Evolutionary conservation across 2,797 vertebrate genomes (phyloP).

Genomic region (Spatula clypeata): DNA sequence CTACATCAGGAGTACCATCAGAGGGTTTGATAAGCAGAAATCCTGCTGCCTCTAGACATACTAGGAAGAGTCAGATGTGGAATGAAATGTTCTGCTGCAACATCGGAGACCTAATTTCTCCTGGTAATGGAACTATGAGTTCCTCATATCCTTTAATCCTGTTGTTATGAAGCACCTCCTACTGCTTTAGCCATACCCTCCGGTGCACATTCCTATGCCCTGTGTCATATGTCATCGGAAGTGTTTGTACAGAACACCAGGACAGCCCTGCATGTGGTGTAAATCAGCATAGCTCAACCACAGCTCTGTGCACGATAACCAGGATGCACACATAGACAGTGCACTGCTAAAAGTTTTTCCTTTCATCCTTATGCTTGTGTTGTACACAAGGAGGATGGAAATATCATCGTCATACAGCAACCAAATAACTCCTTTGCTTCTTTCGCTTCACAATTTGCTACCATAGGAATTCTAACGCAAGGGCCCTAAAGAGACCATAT

Average conservation of each 20-base stretch:
- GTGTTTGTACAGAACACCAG: background rate
- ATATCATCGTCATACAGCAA: background rate
- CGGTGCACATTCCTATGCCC: background rate
- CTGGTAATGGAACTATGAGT: background rate
- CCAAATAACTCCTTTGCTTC: background rate
- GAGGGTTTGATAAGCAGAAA: background rate
- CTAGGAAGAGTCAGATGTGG: constrained; percentile 17
- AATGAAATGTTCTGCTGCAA: background rate
- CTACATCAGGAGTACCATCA: background rate
- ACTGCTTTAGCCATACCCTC: background rate
- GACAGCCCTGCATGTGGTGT: background rate
- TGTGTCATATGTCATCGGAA: background rate
- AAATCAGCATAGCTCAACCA: background rate
- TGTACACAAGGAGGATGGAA: background rate
- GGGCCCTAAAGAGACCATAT: background rate
- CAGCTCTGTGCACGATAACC: background rate
- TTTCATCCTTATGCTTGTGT: background rate
- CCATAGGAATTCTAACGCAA: background rate
- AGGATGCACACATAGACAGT: background rate
- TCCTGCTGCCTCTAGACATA: background rate
- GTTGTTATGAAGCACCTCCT: background rate
- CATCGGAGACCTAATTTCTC: background rate
- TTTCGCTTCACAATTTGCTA: constrained; percentile 10
- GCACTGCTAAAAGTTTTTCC: background rate
- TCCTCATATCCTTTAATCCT: background rate